These are phyloP conservation scores for Chydorus sphaericus DNA, from an alignment of 2,888 invertebrate genomes.

Conservation along the genomic window DNA sequence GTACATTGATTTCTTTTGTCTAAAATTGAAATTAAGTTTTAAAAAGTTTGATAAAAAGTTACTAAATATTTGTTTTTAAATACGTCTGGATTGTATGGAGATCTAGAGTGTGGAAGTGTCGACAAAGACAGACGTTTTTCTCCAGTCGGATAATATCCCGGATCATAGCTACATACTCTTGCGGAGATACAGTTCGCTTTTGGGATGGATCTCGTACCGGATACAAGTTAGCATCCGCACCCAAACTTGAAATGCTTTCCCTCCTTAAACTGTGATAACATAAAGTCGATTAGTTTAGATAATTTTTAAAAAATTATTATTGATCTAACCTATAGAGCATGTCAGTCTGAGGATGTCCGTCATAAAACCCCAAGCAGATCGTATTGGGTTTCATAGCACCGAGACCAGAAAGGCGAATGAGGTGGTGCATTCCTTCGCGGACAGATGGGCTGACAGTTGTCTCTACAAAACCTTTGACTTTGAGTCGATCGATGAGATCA, in stretches of 20 bases:
- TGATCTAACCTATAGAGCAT: constrained; percentile 40
- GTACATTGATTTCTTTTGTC: constrained; percentile 48
- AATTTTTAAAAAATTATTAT: background rate
- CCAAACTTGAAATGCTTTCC: constrained; percentile 3
- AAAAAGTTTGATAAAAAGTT: background rate
- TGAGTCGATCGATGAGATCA: constrained; percentile 83
- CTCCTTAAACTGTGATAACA: background rate
- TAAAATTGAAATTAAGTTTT: constrained; percentile 24
- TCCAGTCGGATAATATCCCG: constrained; percentile 77
- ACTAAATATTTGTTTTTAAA: background rate
- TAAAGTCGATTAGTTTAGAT: background rate
- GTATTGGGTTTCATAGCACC: constrained; percentile 98
- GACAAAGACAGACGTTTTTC: constrained; percentile 85
- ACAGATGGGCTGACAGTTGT: constrained; percentile 72
- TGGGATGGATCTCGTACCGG: constrained; percentile 36
- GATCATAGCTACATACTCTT: constrained; percentile 70
- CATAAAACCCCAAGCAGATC: constrained; percentile 85
- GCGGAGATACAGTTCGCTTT: constrained; percentile 32
- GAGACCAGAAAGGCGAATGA: constrained; percentile 79
- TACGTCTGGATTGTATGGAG: constrained; percentile 13
- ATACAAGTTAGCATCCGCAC: constrained; percentile 29
- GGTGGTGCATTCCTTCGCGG: constrained; percentile 78
- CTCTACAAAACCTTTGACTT: constrained; percentile 92
- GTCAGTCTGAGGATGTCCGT: constrained; percentile 55
- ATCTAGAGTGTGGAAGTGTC: constrained; percentile 75